These are phyloP conservation scores for Metaphire vulgaris DNA, from an alignment of 1,140 invertebrate species.

Conservation along the genomic window DNA sequence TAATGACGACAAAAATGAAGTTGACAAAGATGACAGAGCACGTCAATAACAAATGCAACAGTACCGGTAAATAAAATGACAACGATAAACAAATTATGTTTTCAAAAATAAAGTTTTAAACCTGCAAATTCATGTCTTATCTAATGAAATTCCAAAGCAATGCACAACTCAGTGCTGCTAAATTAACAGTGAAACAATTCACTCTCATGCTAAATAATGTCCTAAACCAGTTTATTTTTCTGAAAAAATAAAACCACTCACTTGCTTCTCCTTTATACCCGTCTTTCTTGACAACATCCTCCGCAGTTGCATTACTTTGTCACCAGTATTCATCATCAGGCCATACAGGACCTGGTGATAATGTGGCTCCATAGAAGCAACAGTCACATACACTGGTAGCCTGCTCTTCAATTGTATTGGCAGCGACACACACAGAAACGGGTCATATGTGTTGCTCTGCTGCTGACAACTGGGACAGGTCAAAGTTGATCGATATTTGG, in stretches of 20 bases:
- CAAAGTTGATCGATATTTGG: constrained; percentile 73
- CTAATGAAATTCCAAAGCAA: neutral
- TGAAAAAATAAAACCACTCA: neutral
- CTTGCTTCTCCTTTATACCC: neutral
- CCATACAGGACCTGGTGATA: neutral
- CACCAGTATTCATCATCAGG: neutral
- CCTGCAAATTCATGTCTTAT: neutral
- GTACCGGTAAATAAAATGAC: too few relatives aligned
- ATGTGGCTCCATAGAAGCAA: neutral
- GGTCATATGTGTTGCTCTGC: constrained; percentile 93
- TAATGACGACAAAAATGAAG: too few relatives aligned
- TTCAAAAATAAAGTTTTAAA: neutral
- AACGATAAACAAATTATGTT: neutral
- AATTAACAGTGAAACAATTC: neutral
- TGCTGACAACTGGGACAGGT: constrained; percentile 85
- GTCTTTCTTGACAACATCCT: neutral
- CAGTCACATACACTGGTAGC: neutral
- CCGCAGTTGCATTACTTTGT: neutral
- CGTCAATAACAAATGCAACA: too few relatives aligned
- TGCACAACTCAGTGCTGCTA: neutral
- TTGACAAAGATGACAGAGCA: too few relatives aligned
- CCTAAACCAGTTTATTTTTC: too few relatives aligned
- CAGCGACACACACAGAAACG: constrained; percentile 90
- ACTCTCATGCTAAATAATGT: neutral
- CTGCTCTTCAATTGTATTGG: constrained; percentile 61